A percentile compares a stretch with the other conserved stretches of the same genome.
phyloP scores from a whole-genome alignment of 1,140 invertebrate genomes.

The Lucilia cuprina region DNA sequence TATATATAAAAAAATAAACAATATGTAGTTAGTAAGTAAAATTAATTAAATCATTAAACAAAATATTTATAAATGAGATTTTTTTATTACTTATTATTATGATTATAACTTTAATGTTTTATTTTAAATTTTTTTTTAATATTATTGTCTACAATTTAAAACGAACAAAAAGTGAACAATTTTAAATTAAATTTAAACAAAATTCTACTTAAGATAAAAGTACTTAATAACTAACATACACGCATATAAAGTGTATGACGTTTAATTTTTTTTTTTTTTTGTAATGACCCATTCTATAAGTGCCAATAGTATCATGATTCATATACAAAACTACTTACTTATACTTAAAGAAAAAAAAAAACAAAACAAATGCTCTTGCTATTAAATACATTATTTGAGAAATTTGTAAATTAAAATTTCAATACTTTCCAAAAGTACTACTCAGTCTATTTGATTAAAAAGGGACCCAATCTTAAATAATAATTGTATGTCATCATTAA shows the following conservation, averaged over 20 bases:
- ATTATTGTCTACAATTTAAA: background rate
- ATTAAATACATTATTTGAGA: too few species aligned
- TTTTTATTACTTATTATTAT: conserved; percentile 5
- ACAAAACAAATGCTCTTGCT: too few species aligned
- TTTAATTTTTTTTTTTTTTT: background rate
- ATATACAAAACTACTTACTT: background rate
- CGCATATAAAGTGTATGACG: background rate
- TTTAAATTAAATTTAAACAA: background rate
- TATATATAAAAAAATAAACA: background rate
- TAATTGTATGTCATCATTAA: too few species aligned
- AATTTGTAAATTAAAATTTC: too few species aligned
- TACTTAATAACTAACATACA: background rate
- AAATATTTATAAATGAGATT: conserved; percentile 6
- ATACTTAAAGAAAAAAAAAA: too few species aligned
- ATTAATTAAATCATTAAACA: conserved; percentile 7
- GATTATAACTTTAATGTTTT: background rate
- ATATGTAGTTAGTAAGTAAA: background rate
- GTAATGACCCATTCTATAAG: conserved; percentile 30
- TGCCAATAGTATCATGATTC: conserved; percentile 29
- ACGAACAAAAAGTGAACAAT: background rate
- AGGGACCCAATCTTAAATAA: too few species aligned
- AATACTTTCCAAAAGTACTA: too few species aligned
- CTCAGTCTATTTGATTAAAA: too few species aligned
- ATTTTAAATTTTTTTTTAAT: background rate
- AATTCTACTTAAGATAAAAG: background rate